Base-by-base conservation (phyloP, 1,140 invertebrate species). In the Eubasilissa regina region DNA sequence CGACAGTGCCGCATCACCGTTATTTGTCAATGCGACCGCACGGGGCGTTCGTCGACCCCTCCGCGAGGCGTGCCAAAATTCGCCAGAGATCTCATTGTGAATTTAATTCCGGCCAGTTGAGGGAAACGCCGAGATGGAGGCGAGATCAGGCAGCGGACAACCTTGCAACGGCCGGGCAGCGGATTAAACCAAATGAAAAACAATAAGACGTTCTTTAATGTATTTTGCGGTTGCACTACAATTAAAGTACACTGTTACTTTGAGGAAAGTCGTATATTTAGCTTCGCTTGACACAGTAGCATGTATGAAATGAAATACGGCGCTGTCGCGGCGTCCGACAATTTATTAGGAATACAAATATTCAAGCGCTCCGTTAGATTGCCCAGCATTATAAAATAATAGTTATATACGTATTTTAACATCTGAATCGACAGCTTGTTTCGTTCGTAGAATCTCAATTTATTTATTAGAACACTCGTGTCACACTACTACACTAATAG, bases 21-120 rank as follows among this genome's bases (percentile, higher is more conserved):
- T 21, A 72, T 72, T 72, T 72, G 68, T 72, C 68, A 72, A 35
- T 72, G 68, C 48, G 45, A 15, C 48, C 19, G 68, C 68, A 51
- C 11, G 15, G 68, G 48, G 48, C 68, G 64, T 45, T 68, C 64
- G 48, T 72, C 68, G 68, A 72, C 68, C 68, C 48, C 68, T n/a
- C 19, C 10, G 68, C 17, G 13, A 21, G 15, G 47, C 13, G 48
- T 72, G 68, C 68, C 68, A 72, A 70, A 72, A 13, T 35, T 68
- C 60, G 60, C 25, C 21, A 35, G 25, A 35, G 25, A n/a, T 47
- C 43, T 55, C 45, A 72, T 72, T 72, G 68, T 72, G 48, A 48
- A 51, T 72, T 72, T 72, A 72, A 72, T 72, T 72, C 53, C 64
- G 21, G 68, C 68, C 15, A 11, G 19, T 43, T 72, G 68, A 72